These are phyloP conservation scores for Molothrus aeneus DNA, from an alignment of 2,797 vertebrate genomes.

Conservation along the genomic window DNA sequence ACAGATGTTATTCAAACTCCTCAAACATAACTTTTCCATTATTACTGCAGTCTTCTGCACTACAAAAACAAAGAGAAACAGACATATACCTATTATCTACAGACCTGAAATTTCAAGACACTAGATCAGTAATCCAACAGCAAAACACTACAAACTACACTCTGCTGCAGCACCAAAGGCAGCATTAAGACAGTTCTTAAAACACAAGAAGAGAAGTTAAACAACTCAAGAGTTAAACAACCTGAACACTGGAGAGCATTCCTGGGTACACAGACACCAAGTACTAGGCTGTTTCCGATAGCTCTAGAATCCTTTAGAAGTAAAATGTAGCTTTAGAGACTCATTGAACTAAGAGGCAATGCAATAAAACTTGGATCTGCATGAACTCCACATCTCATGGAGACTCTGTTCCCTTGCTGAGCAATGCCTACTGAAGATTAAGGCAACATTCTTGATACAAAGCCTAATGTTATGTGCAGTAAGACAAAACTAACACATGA, in stretches of 20 bases:
- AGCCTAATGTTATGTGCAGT: background rate
- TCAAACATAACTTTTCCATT: background rate
- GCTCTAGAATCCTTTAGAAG: background rate
- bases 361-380: background rate
- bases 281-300: background rate
- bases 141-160: background rate
- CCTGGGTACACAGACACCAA: background rate
- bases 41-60: background rate
- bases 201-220: background rate
- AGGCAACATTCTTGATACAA: slow-evolving; percentile 35
- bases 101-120: background rate
- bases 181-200: background rate
- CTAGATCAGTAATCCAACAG: background rate
- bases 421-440: background rate
- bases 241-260: background rate
- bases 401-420: background rate
- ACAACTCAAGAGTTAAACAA: background rate
- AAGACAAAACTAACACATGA: slow-evolving; percentile 35
- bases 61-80: background rate
- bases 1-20: background rate
- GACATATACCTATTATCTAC: background rate
- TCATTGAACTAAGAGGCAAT: background rate
- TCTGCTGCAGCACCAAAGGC: background rate
- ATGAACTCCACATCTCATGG: background rate
- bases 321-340: background rate